Conservation (phyloP, 2,797 vertebrate genomes). For the Lepilemur septentrionalis region DNA sequence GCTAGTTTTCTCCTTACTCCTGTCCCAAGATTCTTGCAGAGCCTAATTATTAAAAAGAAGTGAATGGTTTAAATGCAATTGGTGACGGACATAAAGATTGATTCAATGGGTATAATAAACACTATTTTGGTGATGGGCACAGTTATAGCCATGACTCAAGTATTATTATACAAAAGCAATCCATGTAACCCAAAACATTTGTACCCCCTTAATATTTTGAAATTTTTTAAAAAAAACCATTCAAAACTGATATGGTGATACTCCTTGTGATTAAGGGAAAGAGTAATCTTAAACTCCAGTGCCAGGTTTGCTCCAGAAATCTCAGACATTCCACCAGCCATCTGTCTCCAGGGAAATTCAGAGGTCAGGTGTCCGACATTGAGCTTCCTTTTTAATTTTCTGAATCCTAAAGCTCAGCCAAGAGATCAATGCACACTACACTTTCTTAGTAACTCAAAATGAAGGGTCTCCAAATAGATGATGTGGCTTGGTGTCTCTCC, state of each 20-base stretch:
- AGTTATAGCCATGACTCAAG: background rate
- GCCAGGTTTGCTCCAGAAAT: background rate
- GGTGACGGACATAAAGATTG: background rate
- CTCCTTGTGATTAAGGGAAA: background rate
- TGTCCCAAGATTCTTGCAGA: background rate
- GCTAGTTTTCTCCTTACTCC: background rate
- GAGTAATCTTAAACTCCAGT: slow-evolving; percentile 8
- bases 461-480: background rate
- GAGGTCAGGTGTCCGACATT: background rate
- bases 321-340: background rate
- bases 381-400: slow-evolving; percentile 32
- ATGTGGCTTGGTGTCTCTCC: background rate
- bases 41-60: background rate
- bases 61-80: slow-evolving; percentile 19
- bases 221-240: background rate
- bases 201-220: background rate
- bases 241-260: background rate
- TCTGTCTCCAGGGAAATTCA: background rate
- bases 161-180: too few relatives aligned
- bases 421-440: background rate
- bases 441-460: background rate
- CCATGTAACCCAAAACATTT: background rate
- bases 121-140: background rate
- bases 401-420: background rate
- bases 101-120: background rate